These are phyloP conservation scores for Eupeodes latifasciatus DNA, from an alignment of 2,888 invertebrate species.

Conservation along the genomic window DNA sequence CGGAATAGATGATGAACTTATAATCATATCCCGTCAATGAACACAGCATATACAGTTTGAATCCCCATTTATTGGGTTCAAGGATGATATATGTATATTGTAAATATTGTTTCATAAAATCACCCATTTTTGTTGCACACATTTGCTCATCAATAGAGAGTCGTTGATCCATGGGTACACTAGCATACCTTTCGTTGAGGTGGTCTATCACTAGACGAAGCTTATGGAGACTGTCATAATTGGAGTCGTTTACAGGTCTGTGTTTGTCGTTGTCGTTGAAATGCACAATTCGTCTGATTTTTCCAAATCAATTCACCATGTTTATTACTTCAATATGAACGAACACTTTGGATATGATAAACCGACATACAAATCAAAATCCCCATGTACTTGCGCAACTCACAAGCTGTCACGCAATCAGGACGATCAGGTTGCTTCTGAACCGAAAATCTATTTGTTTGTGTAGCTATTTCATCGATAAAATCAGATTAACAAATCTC, in stretches of 20 bases:
- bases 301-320: conserved; percentile 1
- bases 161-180: conserved; percentile 3
- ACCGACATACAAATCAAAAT: conserved; percentile 8
- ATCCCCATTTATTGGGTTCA: background rate
- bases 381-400: background rate
- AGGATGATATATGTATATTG: too few species aligned
- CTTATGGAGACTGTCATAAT: conserved; percentile 22
- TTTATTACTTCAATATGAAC: conserved; percentile 6
- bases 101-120: background rate
- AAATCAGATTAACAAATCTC: too few species aligned
- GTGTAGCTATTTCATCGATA: too few species aligned
- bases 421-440: too few species aligned
- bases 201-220: background rate
- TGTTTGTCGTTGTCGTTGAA: conserved; percentile 5
- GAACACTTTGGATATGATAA: background rate
- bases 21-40: too few species aligned
- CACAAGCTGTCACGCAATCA: too few species aligned
- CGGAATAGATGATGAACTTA: too few species aligned
- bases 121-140: background rate
- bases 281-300: background rate
- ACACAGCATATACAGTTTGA: background rate
- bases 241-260: conserved; percentile 19
- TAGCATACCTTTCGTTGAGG: background rate
- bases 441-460: too few species aligned
- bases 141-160: conserved; percentile 11